Percentiles rank a stretch among this genome's conserved stretches.
Evolutionary conservation across 2,113 vertebrate species (phyloP).

Genomic region (Pavo muticus): DNA sequence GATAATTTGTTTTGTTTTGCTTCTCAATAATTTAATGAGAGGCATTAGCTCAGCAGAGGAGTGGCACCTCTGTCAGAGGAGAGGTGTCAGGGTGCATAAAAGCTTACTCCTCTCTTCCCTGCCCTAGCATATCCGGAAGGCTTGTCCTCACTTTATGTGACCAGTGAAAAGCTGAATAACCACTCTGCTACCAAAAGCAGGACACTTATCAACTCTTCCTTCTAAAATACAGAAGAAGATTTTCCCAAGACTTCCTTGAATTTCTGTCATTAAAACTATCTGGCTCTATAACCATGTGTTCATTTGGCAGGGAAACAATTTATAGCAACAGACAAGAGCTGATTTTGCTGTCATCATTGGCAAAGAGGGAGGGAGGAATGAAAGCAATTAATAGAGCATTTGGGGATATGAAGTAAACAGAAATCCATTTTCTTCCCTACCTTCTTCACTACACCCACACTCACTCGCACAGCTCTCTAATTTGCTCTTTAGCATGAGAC

Average conservation of each 20-base stretch:
- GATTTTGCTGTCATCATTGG: background rate
- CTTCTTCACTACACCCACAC: conserved; percentile 24
- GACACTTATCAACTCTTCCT: background rate
- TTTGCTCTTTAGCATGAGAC: conserved; percentile 16
- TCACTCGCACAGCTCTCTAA: background rate
- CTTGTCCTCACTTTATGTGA: background rate
- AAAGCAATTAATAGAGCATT: conserved; percentile 34
- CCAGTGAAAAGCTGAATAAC: background rate
- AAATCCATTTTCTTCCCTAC: conserved; percentile 33
- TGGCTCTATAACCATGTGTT: background rate
- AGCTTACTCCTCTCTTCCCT: background rate
- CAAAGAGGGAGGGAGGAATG: conserved; percentile 4
- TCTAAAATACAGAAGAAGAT: background rate
- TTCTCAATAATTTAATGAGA: background rate
- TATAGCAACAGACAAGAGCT: background rate
- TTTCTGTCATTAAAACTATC: background rate
- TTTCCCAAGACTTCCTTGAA: background rate
- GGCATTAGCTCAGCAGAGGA: background rate
- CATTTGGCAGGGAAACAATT: background rate
- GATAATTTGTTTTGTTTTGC: background rate
- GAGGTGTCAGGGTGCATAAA: background rate
- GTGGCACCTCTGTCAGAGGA: background rate
- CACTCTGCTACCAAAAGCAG: background rate
- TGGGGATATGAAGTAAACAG: conserved; percentile 16
- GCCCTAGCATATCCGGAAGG: background rate